These are phyloP conservation scores for Linnaemya vulpina DNA, from an alignment of 2,888 invertebrate species.

Conservation along the genomic window DNA sequence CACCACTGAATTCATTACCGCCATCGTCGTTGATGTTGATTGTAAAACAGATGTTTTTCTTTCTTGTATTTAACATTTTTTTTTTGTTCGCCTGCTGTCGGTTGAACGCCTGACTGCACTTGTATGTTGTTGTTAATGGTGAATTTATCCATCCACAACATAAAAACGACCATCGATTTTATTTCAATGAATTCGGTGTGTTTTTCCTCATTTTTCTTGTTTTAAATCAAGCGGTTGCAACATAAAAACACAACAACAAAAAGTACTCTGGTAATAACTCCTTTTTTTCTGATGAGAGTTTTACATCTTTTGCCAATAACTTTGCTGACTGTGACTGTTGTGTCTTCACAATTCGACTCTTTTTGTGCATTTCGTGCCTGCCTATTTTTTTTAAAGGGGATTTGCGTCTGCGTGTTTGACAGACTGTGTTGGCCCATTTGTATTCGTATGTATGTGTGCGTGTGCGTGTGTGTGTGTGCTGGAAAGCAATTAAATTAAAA, in stretches of 20 bases:
- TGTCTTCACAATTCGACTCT: conserved; percentile 28
- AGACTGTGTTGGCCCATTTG: conserved; percentile 29
- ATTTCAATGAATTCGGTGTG: conserved; percentile 42
- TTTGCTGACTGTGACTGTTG: conserved; percentile 34
- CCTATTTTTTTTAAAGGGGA: conserved; percentile 12
- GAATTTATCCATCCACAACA: conserved; percentile 65
- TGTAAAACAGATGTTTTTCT: conserved; percentile 61
- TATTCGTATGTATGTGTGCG: conserved; percentile 19
- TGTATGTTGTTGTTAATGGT: conserved; percentile 64
- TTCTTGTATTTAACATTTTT: neutral
- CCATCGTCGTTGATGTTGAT: conserved; percentile 13
- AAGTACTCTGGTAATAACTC: conserved; percentile 51
- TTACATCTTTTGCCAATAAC: conserved; percentile 52
- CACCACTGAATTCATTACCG: conserved; percentile 33
- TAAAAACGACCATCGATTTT: conserved; percentile 62
- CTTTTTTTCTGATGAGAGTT: conserved; percentile 8
- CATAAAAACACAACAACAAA: conserved; percentile 13
- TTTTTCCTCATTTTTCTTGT: conserved; percentile 36
- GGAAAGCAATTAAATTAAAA: conserved; percentile 71
- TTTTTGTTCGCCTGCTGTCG: neutral
- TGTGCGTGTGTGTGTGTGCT: conserved; percentile 50
- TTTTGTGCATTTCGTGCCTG: conserved; percentile 49
- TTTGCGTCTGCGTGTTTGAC: conserved; percentile 48
- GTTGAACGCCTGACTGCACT: conserved; percentile 65
- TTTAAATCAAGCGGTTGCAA: conserved; percentile 49